Evolutionary conservation across 2,797 vertebrate species (phyloP).

Genomic region (Anableps anableps): DNA sequence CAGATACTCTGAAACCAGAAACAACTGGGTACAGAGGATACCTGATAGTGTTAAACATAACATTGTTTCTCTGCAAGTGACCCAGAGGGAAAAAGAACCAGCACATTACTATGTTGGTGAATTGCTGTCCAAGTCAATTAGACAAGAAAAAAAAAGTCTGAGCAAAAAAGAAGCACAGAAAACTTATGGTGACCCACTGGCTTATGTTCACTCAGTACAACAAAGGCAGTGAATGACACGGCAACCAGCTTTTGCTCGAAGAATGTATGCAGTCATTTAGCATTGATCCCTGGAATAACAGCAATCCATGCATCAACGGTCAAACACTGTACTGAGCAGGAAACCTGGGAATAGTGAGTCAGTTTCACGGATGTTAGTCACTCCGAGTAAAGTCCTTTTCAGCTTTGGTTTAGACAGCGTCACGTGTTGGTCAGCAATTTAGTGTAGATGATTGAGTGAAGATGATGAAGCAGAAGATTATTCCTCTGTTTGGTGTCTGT

Average conservation of each 20-base stretch:
- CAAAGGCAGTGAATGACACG: not conserved
- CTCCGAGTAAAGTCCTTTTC: not conserved
- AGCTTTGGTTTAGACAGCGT: not conserved
- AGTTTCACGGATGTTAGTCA: not conserved
- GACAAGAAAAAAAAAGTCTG: not conserved
- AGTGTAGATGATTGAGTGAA: not conserved
- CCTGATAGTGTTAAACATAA: not conserved
- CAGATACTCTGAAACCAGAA: not conserved
- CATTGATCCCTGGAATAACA: not conserved
- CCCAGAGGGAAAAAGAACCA: not conserved
- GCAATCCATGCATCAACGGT: not conserved
- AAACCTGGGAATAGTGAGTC: not conserved
- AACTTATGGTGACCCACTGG: not conserved
- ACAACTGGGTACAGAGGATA: not conserved
- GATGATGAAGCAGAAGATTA: not conserved
- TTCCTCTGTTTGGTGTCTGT: not conserved
- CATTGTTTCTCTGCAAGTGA: not conserved
- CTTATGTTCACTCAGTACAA: not conserved
- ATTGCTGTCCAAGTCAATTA: slow-evolving; percentile 6
- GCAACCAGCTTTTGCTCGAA: too few relatives aligned
- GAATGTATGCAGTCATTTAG: not conserved
- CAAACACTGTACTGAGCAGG: not conserved
- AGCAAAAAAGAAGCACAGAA: not conserved
- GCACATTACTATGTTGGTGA: not conserved
- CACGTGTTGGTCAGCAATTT: not conserved